Conservation (phyloP, 2,797 vertebrate species). For the Coccyzus lansbergi region DNA sequence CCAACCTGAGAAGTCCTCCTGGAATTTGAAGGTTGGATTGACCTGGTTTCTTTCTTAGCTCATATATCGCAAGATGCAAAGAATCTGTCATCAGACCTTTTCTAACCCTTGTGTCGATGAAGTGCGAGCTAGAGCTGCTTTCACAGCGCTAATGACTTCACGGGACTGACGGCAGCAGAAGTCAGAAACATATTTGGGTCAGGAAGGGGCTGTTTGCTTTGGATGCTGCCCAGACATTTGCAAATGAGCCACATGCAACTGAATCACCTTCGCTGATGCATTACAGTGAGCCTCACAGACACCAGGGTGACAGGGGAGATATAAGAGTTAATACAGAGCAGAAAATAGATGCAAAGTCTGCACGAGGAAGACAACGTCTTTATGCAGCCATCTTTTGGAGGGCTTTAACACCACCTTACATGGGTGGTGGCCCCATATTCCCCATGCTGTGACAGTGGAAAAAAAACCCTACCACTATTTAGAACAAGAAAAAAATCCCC, state of each 20-base stretch:
- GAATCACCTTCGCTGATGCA: not conserved
- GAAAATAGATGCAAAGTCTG: not conserved
- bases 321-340: not conserved
- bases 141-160: not conserved
- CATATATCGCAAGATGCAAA: not conserved
- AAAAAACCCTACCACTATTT: not conserved
- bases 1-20: not conserved
- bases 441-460: not conserved
- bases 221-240: not conserved
- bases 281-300: not conserved
- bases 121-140: not conserved
- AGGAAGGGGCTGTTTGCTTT: conserved; percentile 7
- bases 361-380: not conserved
- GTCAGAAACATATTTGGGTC: not conserved
- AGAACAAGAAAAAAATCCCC: not conserved
- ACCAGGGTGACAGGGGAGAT: not conserved
- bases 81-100: conserved; percentile 32
- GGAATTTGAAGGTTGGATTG: conserved; percentile 39
- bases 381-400: not conserved
- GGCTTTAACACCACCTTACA: not conserved
- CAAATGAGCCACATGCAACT: not conserved
- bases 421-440: not conserved
- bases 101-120: not conserved
- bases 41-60: conserved; percentile 43
- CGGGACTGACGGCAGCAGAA: not conserved